Percentiles rank a stretch among this genome's conserved stretches.
These are phyloP conservation scores for Clostera curtula DNA, from an alignment of 2,888 invertebrate genomes.

Conservation along the genomic window DNA sequence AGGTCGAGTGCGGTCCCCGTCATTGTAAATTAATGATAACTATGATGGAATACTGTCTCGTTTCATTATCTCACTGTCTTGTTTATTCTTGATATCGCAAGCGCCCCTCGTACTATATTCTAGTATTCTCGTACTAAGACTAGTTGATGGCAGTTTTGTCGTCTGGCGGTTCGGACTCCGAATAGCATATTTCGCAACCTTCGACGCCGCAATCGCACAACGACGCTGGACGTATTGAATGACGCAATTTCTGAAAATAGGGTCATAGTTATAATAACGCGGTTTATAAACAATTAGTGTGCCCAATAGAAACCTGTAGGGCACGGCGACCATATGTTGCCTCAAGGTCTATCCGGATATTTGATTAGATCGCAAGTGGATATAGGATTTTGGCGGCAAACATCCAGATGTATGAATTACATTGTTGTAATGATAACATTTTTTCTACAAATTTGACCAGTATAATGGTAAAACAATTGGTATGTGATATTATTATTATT, in stretches of 20 bases:
- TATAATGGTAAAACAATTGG: no score
- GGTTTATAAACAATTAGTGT: no score
- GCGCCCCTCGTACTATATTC: constrained; percentile 23
- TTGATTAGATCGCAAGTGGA: no score
- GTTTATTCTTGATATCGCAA: constrained; percentile 48
- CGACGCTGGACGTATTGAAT: constrained; percentile 81
- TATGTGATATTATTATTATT: no score
- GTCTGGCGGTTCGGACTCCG: constrained; percentile 59
- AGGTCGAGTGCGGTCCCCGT: constrained; percentile 46
- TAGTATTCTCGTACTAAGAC: constrained; percentile 28
- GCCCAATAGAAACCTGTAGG: no score
- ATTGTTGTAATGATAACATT: no score
- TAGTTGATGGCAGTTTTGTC: constrained; percentile 62
- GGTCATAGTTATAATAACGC: no score
- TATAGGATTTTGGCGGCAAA: no score
- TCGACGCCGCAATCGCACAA: constrained; percentile 86
- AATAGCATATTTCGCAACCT: constrained; percentile 80
- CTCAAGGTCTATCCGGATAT: no score
- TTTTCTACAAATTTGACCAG: no score
- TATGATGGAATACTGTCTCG: constrained; percentile 39
- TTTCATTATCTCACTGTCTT: constrained; percentile 44
- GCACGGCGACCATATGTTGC: no score
- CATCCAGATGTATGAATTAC: no score
- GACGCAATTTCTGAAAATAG: constrained; percentile 81
- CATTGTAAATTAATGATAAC: constrained; percentile 51